phyloP scores from a whole-genome alignment of 2,113 vertebrate species.

The Sceloporus undulatus region DNA sequence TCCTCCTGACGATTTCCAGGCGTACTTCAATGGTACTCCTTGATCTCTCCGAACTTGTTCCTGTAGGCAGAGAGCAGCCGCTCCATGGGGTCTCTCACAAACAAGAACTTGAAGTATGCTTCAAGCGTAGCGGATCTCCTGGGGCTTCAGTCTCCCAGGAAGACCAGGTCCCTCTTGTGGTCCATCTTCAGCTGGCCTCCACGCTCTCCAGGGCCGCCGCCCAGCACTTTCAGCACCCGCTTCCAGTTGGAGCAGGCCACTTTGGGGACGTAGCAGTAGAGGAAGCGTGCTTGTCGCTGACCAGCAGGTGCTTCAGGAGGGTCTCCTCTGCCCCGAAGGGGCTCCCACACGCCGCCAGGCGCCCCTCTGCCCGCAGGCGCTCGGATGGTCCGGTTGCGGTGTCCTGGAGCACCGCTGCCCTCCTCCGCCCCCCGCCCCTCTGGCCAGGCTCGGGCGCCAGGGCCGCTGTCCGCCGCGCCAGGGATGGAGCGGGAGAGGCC shows the following conservation, averaged over 20 bases:
- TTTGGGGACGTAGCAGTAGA: conserved; percentile 99
- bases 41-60: conserved; percentile 97
- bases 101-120: conserved; percentile 97
- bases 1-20: conserved; percentile 87
- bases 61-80: conserved; percentile 93
- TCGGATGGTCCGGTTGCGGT: conserved; percentile 90
- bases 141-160: conserved; percentile 87
- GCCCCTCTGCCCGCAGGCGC: conserved; percentile 88
- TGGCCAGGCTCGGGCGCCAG: conserved; percentile 40
- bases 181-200: conserved; percentile 91
- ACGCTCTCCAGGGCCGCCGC: conserved; percentile 86
- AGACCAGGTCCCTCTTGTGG: conserved; percentile 89
- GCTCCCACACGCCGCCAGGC: conserved; percentile 88
- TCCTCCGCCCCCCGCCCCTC: conserved; percentile 55
- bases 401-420: conserved; percentile 86
- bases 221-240: conserved; percentile 92
- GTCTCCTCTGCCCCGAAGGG: conserved; percentile 85
- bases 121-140: conserved; percentile 90
- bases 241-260: conserved; percentile 99
- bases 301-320: conserved; percentile 91
- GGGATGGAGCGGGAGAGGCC: conserved; percentile 82
- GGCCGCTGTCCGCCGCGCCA: conserved; percentile 49
- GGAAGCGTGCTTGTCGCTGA: conserved; percentile 92
- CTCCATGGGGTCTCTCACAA: conserved; percentile 93
- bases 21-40: conserved; percentile 93